phyloP scores from a whole-genome alignment of 2,113 vertebrate genomes.

The Lagenorhynchus albirostris region DNA sequence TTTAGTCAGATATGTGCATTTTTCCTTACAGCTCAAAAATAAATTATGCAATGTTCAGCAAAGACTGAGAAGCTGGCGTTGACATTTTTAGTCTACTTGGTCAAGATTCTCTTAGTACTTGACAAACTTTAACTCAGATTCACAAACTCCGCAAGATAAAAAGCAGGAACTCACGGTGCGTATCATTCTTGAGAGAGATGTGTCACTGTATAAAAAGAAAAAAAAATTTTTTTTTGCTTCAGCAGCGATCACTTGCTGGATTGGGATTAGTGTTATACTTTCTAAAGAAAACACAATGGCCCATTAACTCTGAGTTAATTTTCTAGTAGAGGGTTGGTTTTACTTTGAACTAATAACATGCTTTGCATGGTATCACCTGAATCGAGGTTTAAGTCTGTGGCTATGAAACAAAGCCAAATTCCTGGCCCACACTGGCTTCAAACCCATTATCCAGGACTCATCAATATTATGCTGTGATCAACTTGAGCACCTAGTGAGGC shows the following conservation, averaged over 20 bases:
- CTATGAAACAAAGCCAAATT: not conserved
- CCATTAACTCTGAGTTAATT: not conserved
- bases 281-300: not conserved
- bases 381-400: not conserved
- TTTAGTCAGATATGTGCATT: conserved; percentile 12
- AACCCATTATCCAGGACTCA: not conserved
- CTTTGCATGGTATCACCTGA: not conserved
- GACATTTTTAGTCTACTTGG: conserved; percentile 31
- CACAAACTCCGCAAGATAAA: conserved; percentile 28
- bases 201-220: not conserved
- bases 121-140: conserved; percentile 40
- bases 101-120: conserved; percentile 44
- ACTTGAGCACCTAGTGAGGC: not conserved
- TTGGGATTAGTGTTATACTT: not conserved
- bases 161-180: not conserved
- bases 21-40: conserved; percentile 33
- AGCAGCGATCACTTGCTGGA: not conserved
- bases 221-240: not conserved
- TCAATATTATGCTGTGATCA: not conserved
- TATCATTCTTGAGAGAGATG: not conserved
- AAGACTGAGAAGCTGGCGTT: conserved; percentile 1
- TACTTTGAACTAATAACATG: not conserved
- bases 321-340: not conserved
- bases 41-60: conserved; percentile 9
- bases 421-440: not conserved